Evolutionary conservation across 1,140 invertebrate genomes (phyloP).

Genomic region (Halictus rubicundus): DNA sequence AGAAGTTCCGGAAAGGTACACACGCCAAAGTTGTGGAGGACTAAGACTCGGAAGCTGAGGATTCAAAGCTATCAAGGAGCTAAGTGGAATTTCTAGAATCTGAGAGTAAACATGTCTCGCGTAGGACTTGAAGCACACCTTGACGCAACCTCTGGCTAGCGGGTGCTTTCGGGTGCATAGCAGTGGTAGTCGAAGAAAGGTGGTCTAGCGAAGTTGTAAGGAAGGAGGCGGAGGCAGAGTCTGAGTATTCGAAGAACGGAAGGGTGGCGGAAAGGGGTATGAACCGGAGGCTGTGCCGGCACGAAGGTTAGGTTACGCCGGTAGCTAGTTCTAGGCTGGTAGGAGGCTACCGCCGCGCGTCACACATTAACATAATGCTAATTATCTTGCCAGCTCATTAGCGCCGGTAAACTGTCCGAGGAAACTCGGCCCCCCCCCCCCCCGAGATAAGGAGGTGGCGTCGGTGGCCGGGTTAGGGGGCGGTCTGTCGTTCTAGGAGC

Average conservation of each 20-base stretch:
- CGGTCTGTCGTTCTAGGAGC: conserved; percentile 56
- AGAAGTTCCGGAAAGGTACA: no score
- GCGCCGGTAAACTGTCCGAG: conserved; percentile 79
- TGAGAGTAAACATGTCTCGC: no score
- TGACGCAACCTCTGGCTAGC: no score
- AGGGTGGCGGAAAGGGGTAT: conserved; percentile 19
- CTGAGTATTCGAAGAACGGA: not conserved
- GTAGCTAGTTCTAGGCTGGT: conserved; percentile 62
- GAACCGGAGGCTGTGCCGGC: conserved; percentile 56
- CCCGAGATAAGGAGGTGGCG: conserved; percentile 67
- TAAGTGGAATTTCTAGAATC: no score
- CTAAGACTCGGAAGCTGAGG: no score
- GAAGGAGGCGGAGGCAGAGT: conserved; percentile 4
- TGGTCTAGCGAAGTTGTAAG: conserved; percentile 61
- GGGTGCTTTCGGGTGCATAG: no score
- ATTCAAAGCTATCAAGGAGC: no score
- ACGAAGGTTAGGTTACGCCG: conserved; percentile 71
- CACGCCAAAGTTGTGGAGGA: no score
- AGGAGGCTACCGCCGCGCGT: conserved; percentile 66
- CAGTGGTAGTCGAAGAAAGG: no score
- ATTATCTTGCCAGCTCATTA: conserved; percentile 81
- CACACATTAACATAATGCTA: conserved; percentile 81
- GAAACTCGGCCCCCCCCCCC: conserved; percentile 72
- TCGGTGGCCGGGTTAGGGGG: conserved; percentile 35
- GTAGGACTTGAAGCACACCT: no score